Percentiles rank a stretch among this genome's conserved stretches.
These are phyloP conservation scores for Artibeus lituratus DNA, from an alignment of 2,797 vertebrate genomes.

Conservation along the genomic window DNA sequence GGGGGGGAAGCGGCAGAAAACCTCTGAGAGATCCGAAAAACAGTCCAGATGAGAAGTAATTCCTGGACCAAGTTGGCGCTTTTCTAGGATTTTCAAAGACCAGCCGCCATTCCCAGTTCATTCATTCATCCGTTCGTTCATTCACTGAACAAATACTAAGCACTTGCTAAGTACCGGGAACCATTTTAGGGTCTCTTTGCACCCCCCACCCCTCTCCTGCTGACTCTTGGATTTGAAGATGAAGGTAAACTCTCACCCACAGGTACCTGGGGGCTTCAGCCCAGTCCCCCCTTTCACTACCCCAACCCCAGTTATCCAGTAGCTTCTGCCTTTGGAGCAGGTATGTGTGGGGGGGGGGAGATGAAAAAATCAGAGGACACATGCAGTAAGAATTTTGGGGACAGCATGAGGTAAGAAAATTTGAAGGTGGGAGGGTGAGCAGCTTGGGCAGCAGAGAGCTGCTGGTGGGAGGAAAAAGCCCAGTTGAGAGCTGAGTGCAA, in stretches of 20 bases:
- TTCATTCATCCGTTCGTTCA: not conserved
- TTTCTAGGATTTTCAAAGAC: not conserved
- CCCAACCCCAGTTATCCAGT: not conserved
- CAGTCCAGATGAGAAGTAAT: not conserved
- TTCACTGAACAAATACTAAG: not conserved
- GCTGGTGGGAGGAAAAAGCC: not conserved
- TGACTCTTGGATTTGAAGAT: not conserved
- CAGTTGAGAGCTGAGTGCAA: not conserved
- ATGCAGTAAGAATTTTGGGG: not conserved
- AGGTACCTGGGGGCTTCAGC: not conserved
- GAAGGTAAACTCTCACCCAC: not conserved
- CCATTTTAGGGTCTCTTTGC: not conserved
- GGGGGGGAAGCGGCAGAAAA: not conserved
- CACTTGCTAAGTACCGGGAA: not conserved
- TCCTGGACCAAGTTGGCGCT: not conserved
- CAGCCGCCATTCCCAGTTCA: not conserved
- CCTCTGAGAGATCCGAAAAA: not conserved
- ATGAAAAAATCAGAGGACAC: not conserved
- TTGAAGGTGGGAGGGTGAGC: not conserved
- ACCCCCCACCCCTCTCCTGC: too few species aligned
- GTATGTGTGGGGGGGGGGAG: not conserved
- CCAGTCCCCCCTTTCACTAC: not conserved
- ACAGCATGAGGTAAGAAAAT: not conserved
- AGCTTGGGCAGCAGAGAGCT: not conserved
- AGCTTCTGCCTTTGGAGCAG: not conserved